These are phyloP conservation scores for Strigamia maritima DNA, from an alignment of 2,888 invertebrate genomes.

Conservation along the genomic window DNA sequence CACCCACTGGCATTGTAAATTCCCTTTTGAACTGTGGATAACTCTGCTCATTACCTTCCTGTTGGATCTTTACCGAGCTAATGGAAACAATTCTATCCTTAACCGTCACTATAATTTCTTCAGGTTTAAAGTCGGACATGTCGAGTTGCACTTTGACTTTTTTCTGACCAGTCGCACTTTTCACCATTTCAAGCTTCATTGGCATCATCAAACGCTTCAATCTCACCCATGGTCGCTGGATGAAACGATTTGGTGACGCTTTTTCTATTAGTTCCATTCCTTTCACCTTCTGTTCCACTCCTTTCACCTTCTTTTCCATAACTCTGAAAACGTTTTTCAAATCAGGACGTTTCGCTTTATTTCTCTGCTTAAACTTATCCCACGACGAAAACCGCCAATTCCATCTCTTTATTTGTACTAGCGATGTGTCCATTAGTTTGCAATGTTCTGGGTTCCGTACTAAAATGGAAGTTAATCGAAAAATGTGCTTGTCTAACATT, in stretches of 20 bases:
- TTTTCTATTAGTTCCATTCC: not conserved
- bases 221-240: not conserved
- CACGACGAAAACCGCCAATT: too few species aligned
- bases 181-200: not conserved
- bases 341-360: too few species aligned
- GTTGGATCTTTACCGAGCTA: not conserved
- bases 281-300: not conserved
- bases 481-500: too few species aligned
- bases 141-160: not conserved
- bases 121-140: not conserved
- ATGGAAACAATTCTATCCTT: not conserved
- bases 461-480: too few species aligned
- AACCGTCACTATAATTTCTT: not conserved
- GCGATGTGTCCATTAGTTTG: too few species aligned
- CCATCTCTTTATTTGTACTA: too few species aligned
- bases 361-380: too few species aligned
- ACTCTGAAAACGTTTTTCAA: too few species aligned
- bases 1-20: not conserved
- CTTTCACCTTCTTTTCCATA: not conserved
- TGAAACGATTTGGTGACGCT: not conserved
- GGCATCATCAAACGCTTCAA: not conserved
- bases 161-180: not conserved
- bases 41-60: not conserved
- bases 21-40: not conserved
- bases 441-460: too few species aligned